These are phyloP conservation scores for Cetonia aurata DNA, from an alignment of 2,888 invertebrate genomes.

Conservation along the genomic window DNA sequence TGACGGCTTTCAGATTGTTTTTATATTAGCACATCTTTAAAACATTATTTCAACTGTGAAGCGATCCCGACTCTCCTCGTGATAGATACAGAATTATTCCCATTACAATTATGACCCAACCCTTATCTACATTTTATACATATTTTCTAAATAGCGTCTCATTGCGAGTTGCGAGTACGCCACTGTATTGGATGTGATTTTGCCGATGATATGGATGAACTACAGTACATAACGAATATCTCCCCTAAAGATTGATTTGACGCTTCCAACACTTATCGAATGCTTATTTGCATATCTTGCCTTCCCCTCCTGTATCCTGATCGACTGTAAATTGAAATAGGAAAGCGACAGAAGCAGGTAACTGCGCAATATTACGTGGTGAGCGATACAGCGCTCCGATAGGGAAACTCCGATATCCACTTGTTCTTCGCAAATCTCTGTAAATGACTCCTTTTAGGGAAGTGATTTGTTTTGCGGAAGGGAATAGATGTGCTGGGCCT, in stretches of 20 bases:
- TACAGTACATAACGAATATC: not conserved
- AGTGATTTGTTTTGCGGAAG: no score
- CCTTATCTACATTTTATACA: no score
- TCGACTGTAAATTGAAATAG: not conserved
- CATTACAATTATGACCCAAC: no score
- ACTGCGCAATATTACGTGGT: no score
- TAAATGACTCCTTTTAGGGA: no score
- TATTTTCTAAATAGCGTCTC: no score
- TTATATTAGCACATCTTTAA: no score
- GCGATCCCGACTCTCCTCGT: no score
- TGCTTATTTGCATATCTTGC: conserved; percentile 14
- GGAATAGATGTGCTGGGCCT: no score
- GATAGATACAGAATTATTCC: no score
- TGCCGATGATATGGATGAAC: not conserved
- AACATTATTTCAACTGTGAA: no score
- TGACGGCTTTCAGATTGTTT: no score
- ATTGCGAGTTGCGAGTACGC: not conserved
- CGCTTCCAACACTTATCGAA: conserved; percentile 15
- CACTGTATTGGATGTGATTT: not conserved
- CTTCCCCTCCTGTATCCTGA: not conserved
- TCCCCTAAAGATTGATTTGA: conserved; percentile 19
- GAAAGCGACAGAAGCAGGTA: not conserved
- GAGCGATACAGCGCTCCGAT: conserved; percentile 13
- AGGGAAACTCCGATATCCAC: conserved; percentile 12
- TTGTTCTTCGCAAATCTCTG: not conserved